Base-by-base conservation (phyloP, 1,140 invertebrate genomes). In the Nautilus pompilius region DNA sequence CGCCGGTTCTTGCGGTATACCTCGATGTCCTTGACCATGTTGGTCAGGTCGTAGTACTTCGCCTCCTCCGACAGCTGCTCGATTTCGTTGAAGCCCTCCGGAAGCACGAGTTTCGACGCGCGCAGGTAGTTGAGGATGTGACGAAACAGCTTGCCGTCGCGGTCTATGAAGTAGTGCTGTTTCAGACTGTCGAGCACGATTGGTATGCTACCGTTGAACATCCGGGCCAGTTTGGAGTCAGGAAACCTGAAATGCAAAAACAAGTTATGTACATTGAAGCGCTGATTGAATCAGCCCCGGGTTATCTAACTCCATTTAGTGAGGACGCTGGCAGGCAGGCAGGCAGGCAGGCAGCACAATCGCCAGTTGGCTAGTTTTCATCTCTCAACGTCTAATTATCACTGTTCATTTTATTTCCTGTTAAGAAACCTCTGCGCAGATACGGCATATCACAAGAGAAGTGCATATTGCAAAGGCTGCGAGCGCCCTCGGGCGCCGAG, bases 161-260 rank as follows among this genome's bases (percentile, higher is more conserved):
- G 87, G 84, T 98, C 95, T 69, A 98, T 97, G 85, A 98, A 98
- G 82, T 98, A 98, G 78, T 98, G 96, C 79, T 98, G 96, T 80
- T 98, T 98, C 69, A 98, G 83, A 4, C 92, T 94, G 78, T 98
- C 96, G 73, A 98, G 83, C 3, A 98, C 94, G 68, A 98, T 97
- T 1, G 96, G 95, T 72, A 97, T 95, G 68, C 88, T 90, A n/a
- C 95, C 96, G 76, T 96, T 97, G 84, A 98, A 98, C 75, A 98
- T 88, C 80, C 92, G 91, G 0, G 93, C 93, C 66, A 98, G 85
- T 70, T 90, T 88, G 3, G 95, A 97, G 53, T 97, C 93, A 0
- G 94, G 91, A 82, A 92, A 96, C 81, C 93, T 95, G 86, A 13
- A 67, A 66, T 26, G 63, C n/a, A 63, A 34, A 34, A 59, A 58